Base-by-base conservation (phyloP, 2,888 invertebrate species). In the Trachelus iudaicus region DNA sequence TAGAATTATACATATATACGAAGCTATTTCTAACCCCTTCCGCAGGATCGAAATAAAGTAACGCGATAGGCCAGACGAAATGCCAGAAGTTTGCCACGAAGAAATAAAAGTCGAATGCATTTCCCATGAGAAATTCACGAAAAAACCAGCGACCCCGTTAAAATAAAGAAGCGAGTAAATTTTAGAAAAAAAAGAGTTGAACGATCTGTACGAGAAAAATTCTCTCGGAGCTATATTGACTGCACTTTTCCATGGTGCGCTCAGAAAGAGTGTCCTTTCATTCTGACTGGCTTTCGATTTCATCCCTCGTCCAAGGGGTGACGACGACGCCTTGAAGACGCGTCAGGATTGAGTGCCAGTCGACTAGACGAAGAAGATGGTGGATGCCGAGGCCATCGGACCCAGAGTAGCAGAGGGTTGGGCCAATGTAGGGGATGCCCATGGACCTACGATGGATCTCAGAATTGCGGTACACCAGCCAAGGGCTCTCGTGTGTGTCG, bases 41-140 rank as follows among this genome's bases (percentile, higher is more conserved):
- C 84, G 86, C 80, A 79, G 84, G 83, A 83, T 86, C 83, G 87
- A 87, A 87, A 87, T 87, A 87, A 87, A 84, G 85, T 87, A 87
- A 87, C 86, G 83, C 85, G 87, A 83, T 56, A 0, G 6, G 9
- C 9, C 15, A 23, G 56, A 23, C 1, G 23, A 23, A 56, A 23
- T 23, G 23, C 9, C 56, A 6, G 56, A 56, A 23, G 9, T 56
- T 56, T 56, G 23, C 2, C 56, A 9, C 23, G 9, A 56, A 56
- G 56, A 23, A 56, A 9, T 56, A 56, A 23, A 56, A 56, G 23
- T 23, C 23, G 23, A 15, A 9, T 9, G 23, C 23, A 56, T 56
- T 56, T 23, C 56, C 56, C 2, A 23, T 56, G 56, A 56, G 56
- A 56, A 56, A 56, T 56, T 56, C 56, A 56, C 23, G 56, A 56